These are phyloP conservation scores for Melitaea athalia DNA, from an alignment of 2,888 invertebrate genomes.

Conservation along the genomic window DNA sequence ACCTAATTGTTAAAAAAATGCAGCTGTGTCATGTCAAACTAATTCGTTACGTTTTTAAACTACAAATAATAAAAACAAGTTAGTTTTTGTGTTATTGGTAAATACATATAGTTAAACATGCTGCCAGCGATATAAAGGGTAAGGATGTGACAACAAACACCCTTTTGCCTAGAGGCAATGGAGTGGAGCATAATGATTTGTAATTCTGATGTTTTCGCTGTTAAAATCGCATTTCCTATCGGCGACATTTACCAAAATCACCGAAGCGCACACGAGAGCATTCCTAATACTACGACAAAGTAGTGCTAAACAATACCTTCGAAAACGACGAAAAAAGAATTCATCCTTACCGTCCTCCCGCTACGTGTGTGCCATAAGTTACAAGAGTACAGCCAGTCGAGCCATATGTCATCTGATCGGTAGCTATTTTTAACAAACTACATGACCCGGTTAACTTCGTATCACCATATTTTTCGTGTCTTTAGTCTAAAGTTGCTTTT, in stretches of 20 bases:
- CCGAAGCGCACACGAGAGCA: conserved; percentile 69
- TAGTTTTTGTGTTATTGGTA: conserved; percentile 41
- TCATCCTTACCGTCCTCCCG: conserved; percentile 60
- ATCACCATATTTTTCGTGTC: too few species aligned
- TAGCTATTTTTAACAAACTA: not conserved
- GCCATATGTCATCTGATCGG: too few species aligned
- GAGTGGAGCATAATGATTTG: conserved; percentile 75
- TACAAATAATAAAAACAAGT: conserved; percentile 30
- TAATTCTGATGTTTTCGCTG: conserved; percentile 79
- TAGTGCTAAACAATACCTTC: conserved; percentile 66
- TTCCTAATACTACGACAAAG: conserved; percentile 66
- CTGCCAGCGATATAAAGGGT: conserved; percentile 59
- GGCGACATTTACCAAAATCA: conserved; percentile 68
- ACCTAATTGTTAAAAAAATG: not conserved
- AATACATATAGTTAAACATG: conserved; percentile 35
- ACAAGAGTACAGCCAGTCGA: conserved; percentile 23
- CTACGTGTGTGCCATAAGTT: conserved; percentile 46
- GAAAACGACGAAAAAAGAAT: conserved; percentile 72
- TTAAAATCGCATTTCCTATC: conserved; percentile 81
- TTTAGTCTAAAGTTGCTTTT: not conserved
- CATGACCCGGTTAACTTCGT: too few species aligned
- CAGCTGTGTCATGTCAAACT: not conserved
- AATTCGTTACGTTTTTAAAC: not conserved
- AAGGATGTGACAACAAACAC: conserved; percentile 72
- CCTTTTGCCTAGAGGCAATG: conserved; percentile 76